Percentiles rank a stretch among this genome's conserved stretches.
Evolutionary conservation across 2,888 invertebrate genomes (phyloP).

Genomic region (Pachycephus smyrnensis): DNA sequence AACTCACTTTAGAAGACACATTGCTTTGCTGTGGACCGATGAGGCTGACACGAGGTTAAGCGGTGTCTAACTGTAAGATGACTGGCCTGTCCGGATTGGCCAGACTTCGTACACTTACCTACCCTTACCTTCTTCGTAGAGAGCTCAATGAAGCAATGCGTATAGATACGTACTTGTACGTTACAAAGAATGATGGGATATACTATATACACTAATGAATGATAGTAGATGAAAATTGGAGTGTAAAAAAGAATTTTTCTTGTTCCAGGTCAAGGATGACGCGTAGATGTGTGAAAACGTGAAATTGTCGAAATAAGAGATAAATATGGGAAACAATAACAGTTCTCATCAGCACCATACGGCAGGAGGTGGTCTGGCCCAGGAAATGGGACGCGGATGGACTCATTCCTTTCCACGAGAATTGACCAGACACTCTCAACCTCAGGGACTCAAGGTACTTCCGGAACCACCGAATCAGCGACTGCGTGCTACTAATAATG

Average conservation of each 20-base stretch:
- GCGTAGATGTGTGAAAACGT: no score
- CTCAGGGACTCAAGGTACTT: conserved; percentile 72
- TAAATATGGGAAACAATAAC: conserved; percentile 57
- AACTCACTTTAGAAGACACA: conserved; percentile 26
- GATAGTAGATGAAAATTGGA: no score
- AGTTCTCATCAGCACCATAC: conserved; percentile 47
- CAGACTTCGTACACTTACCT: conserved; percentile 24
- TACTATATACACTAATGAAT: no score
- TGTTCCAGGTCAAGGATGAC: no score
- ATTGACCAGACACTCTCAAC: conserved; percentile 47
- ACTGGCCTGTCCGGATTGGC: conserved; percentile 45
- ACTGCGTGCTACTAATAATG: conserved; percentile 84
- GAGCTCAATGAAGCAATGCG: no score
- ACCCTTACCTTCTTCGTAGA: conserved; percentile 4
- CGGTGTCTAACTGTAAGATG: conserved; percentile 52
- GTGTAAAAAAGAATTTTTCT: no score
- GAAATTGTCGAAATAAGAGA: background rate
- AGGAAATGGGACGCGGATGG: conserved; percentile 53
- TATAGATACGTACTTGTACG: no score
- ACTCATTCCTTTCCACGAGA: conserved; percentile 58
- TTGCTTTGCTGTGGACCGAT: no score
- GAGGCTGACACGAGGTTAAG: conserved; percentile 42
- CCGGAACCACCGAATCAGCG: conserved; percentile 77
- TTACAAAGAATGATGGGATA: no score
- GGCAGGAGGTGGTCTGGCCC: conserved; percentile 26